Percentiles rank a stretch among this genome's conserved stretches.
Evolutionary conservation across 2,888 invertebrate genomes (phyloP).

Genomic region (Crocallis elinguaria): DNA sequence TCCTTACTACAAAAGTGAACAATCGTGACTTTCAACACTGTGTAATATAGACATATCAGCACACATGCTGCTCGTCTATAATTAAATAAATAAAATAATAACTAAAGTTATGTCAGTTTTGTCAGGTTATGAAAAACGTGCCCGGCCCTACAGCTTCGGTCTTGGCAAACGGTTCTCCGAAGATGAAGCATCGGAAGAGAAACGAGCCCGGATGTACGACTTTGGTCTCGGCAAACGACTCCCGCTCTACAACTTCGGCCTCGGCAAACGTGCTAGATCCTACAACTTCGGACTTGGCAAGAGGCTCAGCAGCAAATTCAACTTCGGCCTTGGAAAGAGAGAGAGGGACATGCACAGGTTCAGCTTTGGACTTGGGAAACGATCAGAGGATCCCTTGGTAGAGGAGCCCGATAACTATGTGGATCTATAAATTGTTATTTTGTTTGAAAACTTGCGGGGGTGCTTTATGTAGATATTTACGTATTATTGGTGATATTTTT

Average conservation of each 20-base stretch:
- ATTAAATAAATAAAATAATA: no score
- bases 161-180: slow-evolving; percentile 86
- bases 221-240: slow-evolving; percentile 78
- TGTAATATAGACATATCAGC: no score
- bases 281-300: slow-evolving; percentile 86
- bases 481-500: slow-evolving; percentile 2
- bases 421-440: slow-evolving; percentile 60
- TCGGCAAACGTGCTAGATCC: slow-evolving; percentile 74
- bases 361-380: slow-evolving; percentile 85
- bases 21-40: no score
- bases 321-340: slow-evolving; percentile 84
- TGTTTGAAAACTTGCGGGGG: slow-evolving; percentile 50
- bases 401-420: slow-evolving; percentile 63
- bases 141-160: slow-evolving; percentile 88
- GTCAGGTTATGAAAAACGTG: slow-evolving; percentile 82
- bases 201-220: slow-evolving; percentile 71
- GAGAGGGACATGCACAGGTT: slow-evolving; percentile 80
- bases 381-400: slow-evolving; percentile 62
- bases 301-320: slow-evolving; percentile 77
- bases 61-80: no score
- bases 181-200: slow-evolving; percentile 65
- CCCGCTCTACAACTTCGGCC: slow-evolving; percentile 78
- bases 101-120: slow-evolving; percentile 7
- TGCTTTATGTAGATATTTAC: slow-evolving; percentile 40
- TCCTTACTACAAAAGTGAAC: no score